These are phyloP conservation scores for Centropristis striata DNA, from an alignment of 2,113 vertebrate species.

Conservation along the genomic window DNA sequence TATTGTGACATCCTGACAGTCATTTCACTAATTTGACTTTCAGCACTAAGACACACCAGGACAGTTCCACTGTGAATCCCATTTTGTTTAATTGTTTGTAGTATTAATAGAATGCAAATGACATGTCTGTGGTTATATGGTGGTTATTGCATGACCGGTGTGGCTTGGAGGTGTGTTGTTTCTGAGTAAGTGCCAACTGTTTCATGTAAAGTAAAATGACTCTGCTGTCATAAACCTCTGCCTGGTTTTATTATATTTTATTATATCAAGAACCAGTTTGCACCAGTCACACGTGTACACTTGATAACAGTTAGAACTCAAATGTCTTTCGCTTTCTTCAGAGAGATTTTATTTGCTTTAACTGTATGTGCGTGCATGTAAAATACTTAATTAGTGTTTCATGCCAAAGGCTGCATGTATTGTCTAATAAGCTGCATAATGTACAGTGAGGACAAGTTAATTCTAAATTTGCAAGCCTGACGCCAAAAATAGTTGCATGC, in stretches of 20 bases:
- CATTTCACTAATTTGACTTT: constrained; percentile 7
- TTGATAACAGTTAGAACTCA: too few relatives aligned
- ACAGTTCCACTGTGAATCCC: background rate
- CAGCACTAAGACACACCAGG: background rate
- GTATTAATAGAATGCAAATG: background rate
- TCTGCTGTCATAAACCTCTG: background rate
- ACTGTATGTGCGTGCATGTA: background rate
- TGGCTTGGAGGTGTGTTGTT: background rate
- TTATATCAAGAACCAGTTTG: background rate
- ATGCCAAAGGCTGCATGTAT: background rate
- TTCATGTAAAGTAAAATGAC: background rate
- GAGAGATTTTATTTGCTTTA: background rate
- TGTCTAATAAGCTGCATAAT: too few relatives aligned
- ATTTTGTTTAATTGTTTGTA: too few relatives aligned
- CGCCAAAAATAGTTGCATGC: too few relatives aligned
- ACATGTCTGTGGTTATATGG: background rate
- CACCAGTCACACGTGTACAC: too few relatives aligned
- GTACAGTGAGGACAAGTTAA: background rate
- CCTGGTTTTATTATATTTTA: background rate
- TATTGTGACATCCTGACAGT: constrained; percentile 1
- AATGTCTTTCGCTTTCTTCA: background rate
- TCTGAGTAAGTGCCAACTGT: background rate
- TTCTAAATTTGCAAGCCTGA: background rate
- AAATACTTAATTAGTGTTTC: background rate
- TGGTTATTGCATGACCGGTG: background rate